Evolutionary conservation across 2,888 invertebrate species (phyloP), one percentile per base, ranked within the genome.

Genomic region (Cerastoderma edule): DNA sequence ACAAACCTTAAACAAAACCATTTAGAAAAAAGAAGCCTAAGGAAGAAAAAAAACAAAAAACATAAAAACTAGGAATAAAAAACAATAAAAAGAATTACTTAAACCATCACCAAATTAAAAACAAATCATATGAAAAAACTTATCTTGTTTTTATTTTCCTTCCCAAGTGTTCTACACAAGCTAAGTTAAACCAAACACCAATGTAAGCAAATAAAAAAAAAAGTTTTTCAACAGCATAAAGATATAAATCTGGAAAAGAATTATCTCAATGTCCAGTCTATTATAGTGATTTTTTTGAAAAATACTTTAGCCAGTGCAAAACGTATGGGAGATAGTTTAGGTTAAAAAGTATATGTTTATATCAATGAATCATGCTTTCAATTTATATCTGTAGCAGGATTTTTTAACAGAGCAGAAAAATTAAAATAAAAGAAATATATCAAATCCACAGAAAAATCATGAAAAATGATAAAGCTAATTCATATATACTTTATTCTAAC

Each of bases 361-460:
- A 39, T 39, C 16, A 13, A 39, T 39, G 39, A 8, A 13, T 39
- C 16, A 13, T 8, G 16, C 8, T 13, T 13, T 39, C 8, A 16
- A 13, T 39, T 13, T 39, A 16, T 39, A 39, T 8, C 8, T 13
- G 16, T 39, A 13, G 39, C 10, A 8, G 8, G 8, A 39, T 16
- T 39, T 39, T 16, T 39, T 16, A 39, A 39, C 16, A 39, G 8
- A 8, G 16, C 10, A 16, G 54, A n/a, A 53, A 8, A n/a, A 8
- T 53, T 56, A 56, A 8, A 28, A 5, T 19, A 5, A 56, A 32
- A 28, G 27, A 13, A 56, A 56, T 32, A 8, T 27, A 6, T 48
- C 5, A 48, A 63, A 63, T 33, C 22, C 30, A 63, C 30, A 63
- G 19, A 33, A 30, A 35, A 63, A 19, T 30, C 33, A 8, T 53